Conservation (phyloP, 2,113 vertebrate genomes). For the Aldabrachelys gigantea region DNA sequence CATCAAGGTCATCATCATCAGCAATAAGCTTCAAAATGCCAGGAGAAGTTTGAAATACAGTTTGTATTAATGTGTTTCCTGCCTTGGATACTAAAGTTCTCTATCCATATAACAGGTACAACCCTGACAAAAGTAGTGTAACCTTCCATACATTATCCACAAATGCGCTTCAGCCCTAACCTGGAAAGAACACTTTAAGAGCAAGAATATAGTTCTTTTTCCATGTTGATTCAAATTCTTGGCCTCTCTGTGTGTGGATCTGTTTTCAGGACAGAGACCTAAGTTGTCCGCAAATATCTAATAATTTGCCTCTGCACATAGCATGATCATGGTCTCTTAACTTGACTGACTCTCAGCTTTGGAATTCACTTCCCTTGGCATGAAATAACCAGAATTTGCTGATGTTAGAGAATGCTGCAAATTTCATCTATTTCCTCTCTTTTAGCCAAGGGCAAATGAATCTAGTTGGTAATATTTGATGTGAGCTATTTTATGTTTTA, state of each 20-base stretch:
- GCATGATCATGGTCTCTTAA: not conserved
- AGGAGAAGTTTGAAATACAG: not conserved
- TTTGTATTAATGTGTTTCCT: not conserved
- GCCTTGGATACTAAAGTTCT: not conserved
- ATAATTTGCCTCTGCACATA: not conserved
- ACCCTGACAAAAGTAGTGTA: not conserved
- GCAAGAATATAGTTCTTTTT: not conserved
- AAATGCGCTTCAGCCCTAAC: not conserved
- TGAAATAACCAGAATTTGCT: not conserved
- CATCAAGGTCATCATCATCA: not conserved
- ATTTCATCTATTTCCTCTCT: not conserved
- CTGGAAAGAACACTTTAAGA: not conserved
- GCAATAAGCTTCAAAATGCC: not conserved
- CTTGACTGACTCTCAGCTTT: not conserved
- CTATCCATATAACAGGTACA: not conserved
- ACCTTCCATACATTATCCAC: not conserved
- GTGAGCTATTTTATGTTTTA: not conserved
- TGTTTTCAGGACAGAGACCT: not conserved
- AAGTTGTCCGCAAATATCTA: not conserved
- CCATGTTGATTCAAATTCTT: not conserved
- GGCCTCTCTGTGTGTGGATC: not conserved
- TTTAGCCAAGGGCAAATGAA: not conserved
- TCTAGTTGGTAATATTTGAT: not conserved
- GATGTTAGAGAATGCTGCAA: not conserved
- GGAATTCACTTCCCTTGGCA: not conserved